phyloP scores from a whole-genome alignment of 2,888 invertebrate genomes.

The Cryptosula pallasiana region DNA sequence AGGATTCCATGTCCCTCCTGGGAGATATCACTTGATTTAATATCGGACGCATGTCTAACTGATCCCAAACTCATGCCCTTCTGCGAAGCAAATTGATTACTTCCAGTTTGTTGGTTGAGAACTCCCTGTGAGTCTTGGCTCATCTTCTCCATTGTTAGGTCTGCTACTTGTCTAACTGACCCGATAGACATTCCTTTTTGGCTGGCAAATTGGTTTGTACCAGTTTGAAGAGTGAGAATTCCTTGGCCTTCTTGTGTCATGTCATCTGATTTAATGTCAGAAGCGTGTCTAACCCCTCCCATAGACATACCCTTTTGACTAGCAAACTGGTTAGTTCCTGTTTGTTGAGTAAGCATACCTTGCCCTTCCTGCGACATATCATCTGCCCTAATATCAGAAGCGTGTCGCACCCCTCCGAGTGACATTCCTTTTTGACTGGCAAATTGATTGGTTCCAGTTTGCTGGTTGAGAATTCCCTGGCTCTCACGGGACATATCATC shows the following conservation, averaged over 20 bases:
- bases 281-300: constrained; percentile 25
- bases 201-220: constrained; percentile 37
- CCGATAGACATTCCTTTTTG: constrained; percentile 36
- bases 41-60: constrained; percentile 38
- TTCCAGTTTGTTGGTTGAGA: constrained; percentile 29
- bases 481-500: constrained; percentile 36
- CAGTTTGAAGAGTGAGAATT: neutral
- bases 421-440: constrained; percentile 29
- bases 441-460: constrained; percentile 28
- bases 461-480: constrained; percentile 27
- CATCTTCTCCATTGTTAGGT: constrained; percentile 31
- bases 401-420: constrained; percentile 36
- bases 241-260: neutral
- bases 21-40: constrained; percentile 37
- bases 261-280: constrained; percentile 2
- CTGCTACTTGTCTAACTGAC: constrained; percentile 37
- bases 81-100: constrained; percentile 28
- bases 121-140: constrained; percentile 26
- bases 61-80: constrained; percentile 36
- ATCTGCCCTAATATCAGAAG: constrained; percentile 36
- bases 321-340: constrained; percentile 39
- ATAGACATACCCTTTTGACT: constrained; percentile 37
- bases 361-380: constrained; percentile 34
- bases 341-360: constrained; percentile 38
- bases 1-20: constrained; percentile 38